A percentile compares a stretch with the other conserved stretches of the same genome.
Conservation (phyloP, 2,113 vertebrate genomes). For the Halcyon senegalensis region DNA sequence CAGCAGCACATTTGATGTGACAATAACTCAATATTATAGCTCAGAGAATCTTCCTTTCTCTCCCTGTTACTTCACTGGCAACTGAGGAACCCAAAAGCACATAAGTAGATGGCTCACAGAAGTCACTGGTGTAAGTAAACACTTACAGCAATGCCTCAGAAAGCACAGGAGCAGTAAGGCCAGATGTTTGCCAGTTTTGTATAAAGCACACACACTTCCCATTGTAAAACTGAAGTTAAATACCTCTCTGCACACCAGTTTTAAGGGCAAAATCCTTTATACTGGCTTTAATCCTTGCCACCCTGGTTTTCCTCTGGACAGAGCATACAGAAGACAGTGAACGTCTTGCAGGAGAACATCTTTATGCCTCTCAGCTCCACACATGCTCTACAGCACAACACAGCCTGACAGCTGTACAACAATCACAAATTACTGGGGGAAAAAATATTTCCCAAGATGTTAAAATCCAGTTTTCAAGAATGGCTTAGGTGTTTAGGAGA, state of each 20-base stretch:
- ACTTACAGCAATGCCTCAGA: neutral
- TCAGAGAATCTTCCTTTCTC: neutral
- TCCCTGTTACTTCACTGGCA: neutral
- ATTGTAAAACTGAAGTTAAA: neutral
- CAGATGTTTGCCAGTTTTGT: neutral
- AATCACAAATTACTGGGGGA: neutral
- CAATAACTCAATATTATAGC: neutral
- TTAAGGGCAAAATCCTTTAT: neutral
- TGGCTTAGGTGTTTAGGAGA: neutral
- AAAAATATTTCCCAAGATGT: neutral
- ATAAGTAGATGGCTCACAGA: neutral
- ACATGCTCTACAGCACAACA: neutral
- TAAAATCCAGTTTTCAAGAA: neutral
- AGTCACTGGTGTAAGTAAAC: neutral
- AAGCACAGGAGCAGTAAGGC: neutral
- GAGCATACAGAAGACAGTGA: neutral
- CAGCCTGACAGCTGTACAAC: neutral
- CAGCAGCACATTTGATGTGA: neutral
- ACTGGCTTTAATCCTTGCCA: neutral
- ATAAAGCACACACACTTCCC: neutral
- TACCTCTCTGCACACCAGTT: neutral
- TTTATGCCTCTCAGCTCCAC: neutral
- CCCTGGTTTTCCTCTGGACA: neutral
- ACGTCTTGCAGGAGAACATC: neutral
- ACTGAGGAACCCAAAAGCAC: neutral